A percentile compares a stretch with the other conserved stretches of the same genome.
Evolutionary conservation across 2,888 invertebrate species (phyloP).

Genomic region (Sicus ferrugineus): DNA sequence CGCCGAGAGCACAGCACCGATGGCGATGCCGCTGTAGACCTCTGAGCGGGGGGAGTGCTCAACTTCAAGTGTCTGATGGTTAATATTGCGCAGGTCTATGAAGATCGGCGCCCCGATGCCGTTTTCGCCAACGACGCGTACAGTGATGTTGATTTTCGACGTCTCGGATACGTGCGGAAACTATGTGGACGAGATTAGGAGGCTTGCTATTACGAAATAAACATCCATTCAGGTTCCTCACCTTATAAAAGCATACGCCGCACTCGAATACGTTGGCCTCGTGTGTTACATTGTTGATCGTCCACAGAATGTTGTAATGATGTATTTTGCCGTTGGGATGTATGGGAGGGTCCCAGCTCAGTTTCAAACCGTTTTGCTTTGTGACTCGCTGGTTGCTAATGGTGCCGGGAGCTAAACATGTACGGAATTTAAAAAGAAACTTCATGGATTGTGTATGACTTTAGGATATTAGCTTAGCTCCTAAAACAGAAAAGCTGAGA

Average conservation of each 20-base stretch:
- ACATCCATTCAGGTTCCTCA: conserved; percentile 24
- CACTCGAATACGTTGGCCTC: conserved; percentile 58
- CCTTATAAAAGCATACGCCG: conserved; percentile 55
- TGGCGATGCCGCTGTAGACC: conserved; percentile 59
- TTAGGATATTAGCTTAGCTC: background rate
- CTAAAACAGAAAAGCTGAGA: too few species aligned
- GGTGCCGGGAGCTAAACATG: conserved; percentile 59
- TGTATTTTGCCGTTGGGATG: conserved; percentile 62
- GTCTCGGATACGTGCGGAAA: conserved; percentile 62
- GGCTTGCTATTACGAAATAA: background rate
- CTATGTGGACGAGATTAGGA: conserved; percentile 38
- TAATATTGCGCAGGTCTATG: conserved; percentile 55
- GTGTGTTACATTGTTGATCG: conserved; percentile 58
- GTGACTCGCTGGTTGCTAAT: conserved; percentile 58
- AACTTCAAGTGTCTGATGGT: conserved; percentile 49
- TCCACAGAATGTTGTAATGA: conserved; percentile 62
- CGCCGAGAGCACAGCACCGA: conserved; percentile 58
- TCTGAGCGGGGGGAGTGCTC: conserved; percentile 51
- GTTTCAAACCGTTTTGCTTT: conserved; percentile 57
- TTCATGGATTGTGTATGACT: background rate
- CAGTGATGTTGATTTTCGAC: conserved; percentile 61
- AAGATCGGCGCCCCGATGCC: conserved; percentile 62
- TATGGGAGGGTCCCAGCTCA: conserved; percentile 61
- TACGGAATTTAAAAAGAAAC: background rate
- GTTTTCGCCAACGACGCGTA: conserved; percentile 62